Evolutionary conservation across 1,140 invertebrate genomes (phyloP).

Genomic region (Pseudomyrmex gracilis): DNA sequence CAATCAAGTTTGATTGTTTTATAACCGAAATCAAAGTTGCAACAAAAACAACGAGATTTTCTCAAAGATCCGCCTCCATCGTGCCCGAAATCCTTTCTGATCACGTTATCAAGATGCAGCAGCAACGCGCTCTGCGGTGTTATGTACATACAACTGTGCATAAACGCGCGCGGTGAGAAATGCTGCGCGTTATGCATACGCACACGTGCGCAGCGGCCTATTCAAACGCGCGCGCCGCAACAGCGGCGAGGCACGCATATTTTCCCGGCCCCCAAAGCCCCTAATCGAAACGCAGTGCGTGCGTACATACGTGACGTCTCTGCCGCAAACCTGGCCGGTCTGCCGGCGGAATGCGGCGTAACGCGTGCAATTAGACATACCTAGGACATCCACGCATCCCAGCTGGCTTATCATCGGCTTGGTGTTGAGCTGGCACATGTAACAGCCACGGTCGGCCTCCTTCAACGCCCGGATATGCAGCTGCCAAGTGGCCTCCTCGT

Average conservation of each 20-base stretch:
- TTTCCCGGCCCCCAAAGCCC: constrained; percentile 64
- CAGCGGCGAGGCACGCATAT: constrained; percentile 67
- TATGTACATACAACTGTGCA: not conserved
- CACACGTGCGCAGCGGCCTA: constrained; percentile 14
- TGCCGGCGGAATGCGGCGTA: constrained; percentile 73
- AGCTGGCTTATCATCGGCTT: constrained; percentile 94
- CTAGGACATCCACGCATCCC: constrained; percentile 95
- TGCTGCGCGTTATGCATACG: not conserved
- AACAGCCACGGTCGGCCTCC: constrained; percentile 87
- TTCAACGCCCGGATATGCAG: constrained; percentile 86
- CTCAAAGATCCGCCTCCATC: too few relatives aligned
- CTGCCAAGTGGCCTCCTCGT: constrained; percentile 84
- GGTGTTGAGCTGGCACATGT: constrained; percentile 96
- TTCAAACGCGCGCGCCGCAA: constrained; percentile 64
- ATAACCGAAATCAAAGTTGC: too few relatives aligned
- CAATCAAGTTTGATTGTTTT: too few relatives aligned
- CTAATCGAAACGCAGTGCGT: constrained; percentile 68
- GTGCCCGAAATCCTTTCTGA: not conserved
- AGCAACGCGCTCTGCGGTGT: too few relatives aligned
- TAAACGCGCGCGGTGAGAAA: constrained; percentile 10
- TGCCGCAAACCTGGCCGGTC: constrained; percentile 70
- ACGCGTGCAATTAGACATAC: constrained; percentile 86
- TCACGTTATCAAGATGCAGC: not conserved
- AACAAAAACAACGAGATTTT: too few relatives aligned
- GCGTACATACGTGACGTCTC: constrained; percentile 63